Conservation (phyloP, 2,113 vertebrate species). For the Dromiciops gliroides region DNA sequence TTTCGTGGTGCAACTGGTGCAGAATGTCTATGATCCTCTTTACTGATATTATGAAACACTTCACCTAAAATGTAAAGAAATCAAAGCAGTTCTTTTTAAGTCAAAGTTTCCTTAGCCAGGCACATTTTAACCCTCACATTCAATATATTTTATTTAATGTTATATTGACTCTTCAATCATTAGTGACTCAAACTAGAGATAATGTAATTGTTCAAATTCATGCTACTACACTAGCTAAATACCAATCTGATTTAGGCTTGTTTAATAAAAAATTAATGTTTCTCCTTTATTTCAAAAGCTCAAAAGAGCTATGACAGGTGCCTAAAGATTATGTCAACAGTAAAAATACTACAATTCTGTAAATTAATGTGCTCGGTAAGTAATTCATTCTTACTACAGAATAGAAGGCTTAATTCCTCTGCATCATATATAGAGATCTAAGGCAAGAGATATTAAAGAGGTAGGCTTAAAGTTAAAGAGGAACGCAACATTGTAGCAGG, state of each 20-base stretch:
- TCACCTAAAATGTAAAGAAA: constrained; percentile 85
- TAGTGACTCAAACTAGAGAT: background rate
- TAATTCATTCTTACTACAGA: background rate
- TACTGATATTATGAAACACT: constrained; percentile 94
- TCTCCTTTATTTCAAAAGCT: background rate
- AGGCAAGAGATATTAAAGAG: accelerated
- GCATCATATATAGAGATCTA: background rate
- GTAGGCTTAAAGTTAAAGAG: background rate
- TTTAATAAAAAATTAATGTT: background rate
- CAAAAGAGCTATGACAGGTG: background rate
- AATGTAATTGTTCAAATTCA: background rate
- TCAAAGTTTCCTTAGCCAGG: background rate
- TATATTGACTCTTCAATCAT: background rate
- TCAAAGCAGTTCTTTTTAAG: background rate
- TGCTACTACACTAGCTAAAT: background rate
- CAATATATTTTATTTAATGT: background rate
- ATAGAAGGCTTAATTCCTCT: accelerated
- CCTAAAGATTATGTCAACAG: background rate
- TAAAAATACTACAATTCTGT: background rate
- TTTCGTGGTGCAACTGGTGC: constrained; percentile 88
- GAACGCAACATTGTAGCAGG: background rate
- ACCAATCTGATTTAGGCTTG: background rate
- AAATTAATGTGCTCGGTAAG: background rate
- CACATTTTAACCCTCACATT: background rate
- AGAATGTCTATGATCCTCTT: constrained; percentile 93